phyloP scores from a whole-genome alignment of 2,113 vertebrate genomes.

The Sarotherodon lohbergeri region DNA sequence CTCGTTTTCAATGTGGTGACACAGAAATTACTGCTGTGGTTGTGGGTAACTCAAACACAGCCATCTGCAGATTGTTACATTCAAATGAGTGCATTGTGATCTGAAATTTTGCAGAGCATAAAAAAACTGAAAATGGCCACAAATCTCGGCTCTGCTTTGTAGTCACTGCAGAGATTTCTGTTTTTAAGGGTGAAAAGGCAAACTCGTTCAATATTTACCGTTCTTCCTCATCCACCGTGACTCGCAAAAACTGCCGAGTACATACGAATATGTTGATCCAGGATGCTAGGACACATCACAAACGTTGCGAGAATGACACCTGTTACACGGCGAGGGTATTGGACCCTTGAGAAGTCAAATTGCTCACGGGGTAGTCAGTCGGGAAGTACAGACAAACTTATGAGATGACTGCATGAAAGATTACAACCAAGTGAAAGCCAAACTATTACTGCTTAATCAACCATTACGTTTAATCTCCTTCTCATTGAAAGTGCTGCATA shows the following conservation, averaged over 20 bases:
- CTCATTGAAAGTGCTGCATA: neutral
- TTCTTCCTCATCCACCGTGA: neutral
- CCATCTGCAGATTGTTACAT: neutral
- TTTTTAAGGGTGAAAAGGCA: neutral
- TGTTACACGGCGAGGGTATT: neutral
- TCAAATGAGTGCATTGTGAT: neutral
- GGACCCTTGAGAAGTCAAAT: neutral
- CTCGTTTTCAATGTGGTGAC: constrained; percentile 11
- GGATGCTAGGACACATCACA: neutral
- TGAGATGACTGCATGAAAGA: neutral
- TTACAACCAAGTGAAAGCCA: constrained; percentile 10
- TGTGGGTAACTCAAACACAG: neutral
- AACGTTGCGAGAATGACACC: neutral
- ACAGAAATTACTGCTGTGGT: neutral
- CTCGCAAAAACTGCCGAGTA: neutral
- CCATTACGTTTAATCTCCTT: constrained; percentile 27
- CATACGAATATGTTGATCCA: neutral
- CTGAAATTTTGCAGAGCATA: neutral
- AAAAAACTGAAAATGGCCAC: neutral
- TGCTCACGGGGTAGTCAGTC: neutral
- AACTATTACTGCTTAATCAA: constrained; percentile 28
- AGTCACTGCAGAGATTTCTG: neutral
- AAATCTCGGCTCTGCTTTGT: neutral
- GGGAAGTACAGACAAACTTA: neutral
- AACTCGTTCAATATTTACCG: neutral